phyloP scores from a whole-genome alignment of 2,888 invertebrate species.

The Agrochola circellaris region DNA sequence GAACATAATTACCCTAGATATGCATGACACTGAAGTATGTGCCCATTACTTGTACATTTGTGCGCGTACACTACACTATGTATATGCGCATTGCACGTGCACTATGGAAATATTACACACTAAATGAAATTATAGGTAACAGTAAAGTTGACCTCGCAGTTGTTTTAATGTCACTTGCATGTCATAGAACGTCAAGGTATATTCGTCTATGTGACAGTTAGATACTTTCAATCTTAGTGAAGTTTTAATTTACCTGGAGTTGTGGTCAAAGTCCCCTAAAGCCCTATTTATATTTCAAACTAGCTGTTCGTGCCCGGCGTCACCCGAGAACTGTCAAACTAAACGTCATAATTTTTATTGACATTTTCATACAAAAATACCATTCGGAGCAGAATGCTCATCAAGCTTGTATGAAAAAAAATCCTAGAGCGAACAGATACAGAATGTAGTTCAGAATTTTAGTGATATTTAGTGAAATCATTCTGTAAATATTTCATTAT shows the following conservation, averaged over 20 bases:
- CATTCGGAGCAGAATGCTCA: too few relatives aligned
- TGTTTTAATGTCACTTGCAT: neutral
- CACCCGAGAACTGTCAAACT: neutral
- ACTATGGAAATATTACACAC: neutral
- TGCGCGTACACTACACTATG: neutral
- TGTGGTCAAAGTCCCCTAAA: too few relatives aligned
- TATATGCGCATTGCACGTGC: neutral
- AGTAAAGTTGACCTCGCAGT: neutral
- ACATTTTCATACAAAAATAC: too few relatives aligned
- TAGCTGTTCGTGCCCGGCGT: neutral
- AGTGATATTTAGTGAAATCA: too few relatives aligned
- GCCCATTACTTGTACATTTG: conserved; percentile 10
- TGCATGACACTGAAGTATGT: conserved; percentile 31
- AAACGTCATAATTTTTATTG: too few relatives aligned
- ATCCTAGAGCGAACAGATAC: too few relatives aligned
- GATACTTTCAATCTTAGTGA: neutral
- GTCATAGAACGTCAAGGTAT: neutral
- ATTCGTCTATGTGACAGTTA: neutral
- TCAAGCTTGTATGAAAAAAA: too few relatives aligned
- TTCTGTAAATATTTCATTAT: too few relatives aligned
- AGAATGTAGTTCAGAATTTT: too few relatives aligned
- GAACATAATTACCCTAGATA: conserved; percentile 47
- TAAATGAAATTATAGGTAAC: neutral
- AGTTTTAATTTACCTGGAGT: neutral
- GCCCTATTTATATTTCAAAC: neutral